A percentile compares a stretch with the other conserved stretches of the same genome.
Evolutionary conservation across 2,888 invertebrate species (phyloP).

Genomic region (Agrenia bidenticulata): DNA sequence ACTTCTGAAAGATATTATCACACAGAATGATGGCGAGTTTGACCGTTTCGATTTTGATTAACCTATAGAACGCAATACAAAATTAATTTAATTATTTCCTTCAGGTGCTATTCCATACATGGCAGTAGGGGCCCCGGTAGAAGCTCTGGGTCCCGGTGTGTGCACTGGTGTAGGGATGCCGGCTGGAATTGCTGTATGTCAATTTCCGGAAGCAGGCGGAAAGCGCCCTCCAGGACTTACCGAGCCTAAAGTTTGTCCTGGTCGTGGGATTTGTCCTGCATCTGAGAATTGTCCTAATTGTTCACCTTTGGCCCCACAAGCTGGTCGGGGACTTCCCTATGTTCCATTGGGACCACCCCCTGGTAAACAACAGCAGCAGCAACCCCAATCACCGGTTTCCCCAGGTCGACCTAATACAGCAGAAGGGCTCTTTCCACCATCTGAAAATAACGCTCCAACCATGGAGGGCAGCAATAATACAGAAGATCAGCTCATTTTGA

Average conservation of each 20-base stretch:
- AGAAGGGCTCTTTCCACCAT: too few relatives aligned
- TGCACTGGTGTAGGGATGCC: slow-evolving; percentile 46
- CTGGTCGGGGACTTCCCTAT: not conserved
- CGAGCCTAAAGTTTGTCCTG: slow-evolving; percentile 34
- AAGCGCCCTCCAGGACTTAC: slow-evolving; percentile 17
- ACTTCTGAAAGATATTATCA: slow-evolving; percentile 41
- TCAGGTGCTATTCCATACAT: slow-evolving; percentile 45
- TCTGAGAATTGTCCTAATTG: slow-evolving; percentile 37
- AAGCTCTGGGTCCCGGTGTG: slow-evolving; percentile 44
- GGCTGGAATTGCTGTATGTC: slow-evolving; percentile 38
- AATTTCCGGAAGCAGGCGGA: slow-evolving; percentile 36
- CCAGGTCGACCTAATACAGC: too few relatives aligned
- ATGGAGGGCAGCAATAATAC: too few relatives aligned
- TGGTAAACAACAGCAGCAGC: too few relatives aligned
- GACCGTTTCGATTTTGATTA: too few relatives aligned
- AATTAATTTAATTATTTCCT: slow-evolving; percentile 23
- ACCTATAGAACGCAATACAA: not conserved
- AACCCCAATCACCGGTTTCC: too few relatives aligned
- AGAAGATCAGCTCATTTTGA: slow-evolving; percentile 13
- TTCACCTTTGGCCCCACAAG: slow-evolving; percentile 14
- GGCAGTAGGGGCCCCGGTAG: slow-evolving; percentile 38
- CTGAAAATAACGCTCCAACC: too few relatives aligned
- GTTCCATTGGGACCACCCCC: too few relatives aligned
- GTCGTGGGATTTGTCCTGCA: slow-evolving; percentile 43
- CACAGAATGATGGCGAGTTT: slow-evolving; percentile 43